phyloP scores from a whole-genome alignment of 2,888 invertebrate genomes.

The Lepidocyrtoides sp. region DNA sequence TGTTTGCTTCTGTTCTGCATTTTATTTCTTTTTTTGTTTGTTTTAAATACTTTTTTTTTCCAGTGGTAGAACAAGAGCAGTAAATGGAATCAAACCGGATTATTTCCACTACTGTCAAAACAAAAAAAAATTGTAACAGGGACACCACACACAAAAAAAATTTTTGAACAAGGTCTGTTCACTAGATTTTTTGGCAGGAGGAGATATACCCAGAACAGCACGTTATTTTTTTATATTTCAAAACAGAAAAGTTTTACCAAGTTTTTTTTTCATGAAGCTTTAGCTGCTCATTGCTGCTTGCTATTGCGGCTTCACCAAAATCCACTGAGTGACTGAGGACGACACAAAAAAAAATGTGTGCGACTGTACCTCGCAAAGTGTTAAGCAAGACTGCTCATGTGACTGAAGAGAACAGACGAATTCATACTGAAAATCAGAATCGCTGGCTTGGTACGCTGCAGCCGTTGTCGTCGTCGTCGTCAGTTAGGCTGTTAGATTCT shows the following conservation, averaged over 20 bases:
- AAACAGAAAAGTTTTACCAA: too few relatives aligned
- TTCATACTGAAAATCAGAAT: background rate
- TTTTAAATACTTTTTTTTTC: slow-evolving; percentile 24
- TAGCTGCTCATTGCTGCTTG: background rate
- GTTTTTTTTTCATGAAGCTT: background rate
- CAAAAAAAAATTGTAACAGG: background rate
- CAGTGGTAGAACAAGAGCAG: background rate
- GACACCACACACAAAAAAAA: background rate
- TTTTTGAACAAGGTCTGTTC: slow-evolving; percentile 9
- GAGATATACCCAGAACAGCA: background rate
- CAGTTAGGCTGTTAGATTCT: background rate
- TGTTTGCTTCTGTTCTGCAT: background rate
- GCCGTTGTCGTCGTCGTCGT: background rate
- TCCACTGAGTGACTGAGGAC: too few relatives aligned
- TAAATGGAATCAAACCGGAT: slow-evolving; percentile 34
- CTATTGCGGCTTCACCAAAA: too few relatives aligned
- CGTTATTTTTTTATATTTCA: background rate
- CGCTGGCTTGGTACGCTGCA: too few relatives aligned
- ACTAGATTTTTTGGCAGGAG: background rate
- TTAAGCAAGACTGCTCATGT: slow-evolving; percentile 65
- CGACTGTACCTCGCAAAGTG: slow-evolving; percentile 21
- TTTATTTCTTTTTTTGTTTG: background rate
- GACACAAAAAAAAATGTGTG: slow-evolving; percentile 2
- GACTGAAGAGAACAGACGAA: slow-evolving; percentile 35
- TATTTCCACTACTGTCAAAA: slow-evolving; percentile 39